phyloP scores from a whole-genome alignment of 2,888 invertebrate species.

The Fragum fragum region DNA sequence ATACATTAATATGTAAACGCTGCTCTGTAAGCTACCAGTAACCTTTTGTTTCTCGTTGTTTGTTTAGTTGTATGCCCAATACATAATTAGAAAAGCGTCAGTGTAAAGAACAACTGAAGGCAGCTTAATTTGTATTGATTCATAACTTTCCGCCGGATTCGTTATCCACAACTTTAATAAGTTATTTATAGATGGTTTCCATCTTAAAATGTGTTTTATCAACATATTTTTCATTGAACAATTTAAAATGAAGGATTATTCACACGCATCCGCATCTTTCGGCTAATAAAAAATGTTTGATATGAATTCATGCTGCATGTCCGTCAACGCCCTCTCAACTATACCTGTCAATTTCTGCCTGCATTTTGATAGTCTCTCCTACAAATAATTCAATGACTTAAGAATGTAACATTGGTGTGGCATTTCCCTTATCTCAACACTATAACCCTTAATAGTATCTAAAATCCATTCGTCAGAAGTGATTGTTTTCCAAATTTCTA shows the following conservation, averaged over 20 bases:
- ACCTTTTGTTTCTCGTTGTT: too few species aligned
- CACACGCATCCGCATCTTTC: conserved; percentile 32
- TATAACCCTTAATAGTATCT: conserved; percentile 30
- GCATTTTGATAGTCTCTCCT: conserved; percentile 20
- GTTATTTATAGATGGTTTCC: too few species aligned
- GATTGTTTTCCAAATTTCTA: conserved; percentile 23
- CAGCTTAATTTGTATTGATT: too few species aligned
- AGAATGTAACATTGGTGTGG: conserved; percentile 34
- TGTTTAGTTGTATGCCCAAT: too few species aligned
- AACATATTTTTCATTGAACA: conserved; percentile 33
- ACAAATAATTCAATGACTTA: conserved; percentile 12
- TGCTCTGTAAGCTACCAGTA: too few species aligned
- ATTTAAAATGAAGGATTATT: conserved; percentile 28
- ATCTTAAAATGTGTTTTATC: conserved; percentile 33
- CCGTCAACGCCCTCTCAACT: not conserved
- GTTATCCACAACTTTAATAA: too few species aligned
- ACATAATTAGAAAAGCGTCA: too few species aligned
- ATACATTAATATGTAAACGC: too few species aligned
- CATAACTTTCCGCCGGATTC: too few species aligned
- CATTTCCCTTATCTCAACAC: conserved; percentile 18
- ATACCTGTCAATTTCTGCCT: conserved; percentile 31
- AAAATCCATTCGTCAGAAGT: conserved; percentile 35
- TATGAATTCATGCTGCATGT: conserved; percentile 22
- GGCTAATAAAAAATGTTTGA: conserved; percentile 37
- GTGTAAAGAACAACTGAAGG: too few species aligned